A percentile compares a stretch with the other conserved stretches of the same genome.
Conservation (phyloP, 1,140 invertebrate species). For the Hermatobates lingyangjiaoensis region DNA sequence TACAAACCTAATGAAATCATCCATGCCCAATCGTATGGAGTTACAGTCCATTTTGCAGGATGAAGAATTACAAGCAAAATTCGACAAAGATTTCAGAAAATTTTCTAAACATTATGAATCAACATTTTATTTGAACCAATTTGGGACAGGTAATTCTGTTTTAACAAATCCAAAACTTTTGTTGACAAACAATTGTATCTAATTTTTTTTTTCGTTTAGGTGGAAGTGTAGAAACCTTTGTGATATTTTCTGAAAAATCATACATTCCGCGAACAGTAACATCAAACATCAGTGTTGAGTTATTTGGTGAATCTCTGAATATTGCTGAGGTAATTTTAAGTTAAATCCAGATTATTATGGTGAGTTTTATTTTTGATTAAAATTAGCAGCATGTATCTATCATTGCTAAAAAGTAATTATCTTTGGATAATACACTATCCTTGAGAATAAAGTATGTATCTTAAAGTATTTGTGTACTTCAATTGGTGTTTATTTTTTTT, state of each 20-base stretch:
- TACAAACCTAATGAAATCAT: constrained; percentile 63
- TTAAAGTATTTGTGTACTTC: too few species aligned
- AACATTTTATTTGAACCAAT: constrained; percentile 68
- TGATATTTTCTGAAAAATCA: constrained; percentile 76
- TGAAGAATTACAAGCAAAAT: constrained; percentile 46
- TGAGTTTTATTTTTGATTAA: not conserved
- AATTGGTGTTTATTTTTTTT: not conserved
- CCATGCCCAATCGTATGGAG: constrained; percentile 58
- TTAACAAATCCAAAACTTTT: not conserved
- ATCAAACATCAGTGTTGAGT: constrained; percentile 67
- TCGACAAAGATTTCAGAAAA: constrained; percentile 62
- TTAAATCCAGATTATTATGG: constrained; percentile 1
- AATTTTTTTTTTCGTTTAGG: constrained; percentile 25
- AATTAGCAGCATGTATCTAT: constrained; percentile 1
- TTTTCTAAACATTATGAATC: constrained; percentile 80
- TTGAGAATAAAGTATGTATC: too few species aligned
- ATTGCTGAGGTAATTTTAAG: constrained; percentile 41
- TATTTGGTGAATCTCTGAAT: constrained; percentile 82
- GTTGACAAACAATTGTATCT: not conserved
- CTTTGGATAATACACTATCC: not conserved
- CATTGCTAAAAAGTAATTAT: not conserved
- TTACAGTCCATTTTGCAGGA: constrained; percentile 65
- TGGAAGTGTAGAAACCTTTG: constrained; percentile 51
- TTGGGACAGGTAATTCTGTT: constrained; percentile 44
- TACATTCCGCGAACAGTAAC: constrained; percentile 65